Conservation (phyloP, 2,888 invertebrate species). For the Chymomyza amoena region DNA sequence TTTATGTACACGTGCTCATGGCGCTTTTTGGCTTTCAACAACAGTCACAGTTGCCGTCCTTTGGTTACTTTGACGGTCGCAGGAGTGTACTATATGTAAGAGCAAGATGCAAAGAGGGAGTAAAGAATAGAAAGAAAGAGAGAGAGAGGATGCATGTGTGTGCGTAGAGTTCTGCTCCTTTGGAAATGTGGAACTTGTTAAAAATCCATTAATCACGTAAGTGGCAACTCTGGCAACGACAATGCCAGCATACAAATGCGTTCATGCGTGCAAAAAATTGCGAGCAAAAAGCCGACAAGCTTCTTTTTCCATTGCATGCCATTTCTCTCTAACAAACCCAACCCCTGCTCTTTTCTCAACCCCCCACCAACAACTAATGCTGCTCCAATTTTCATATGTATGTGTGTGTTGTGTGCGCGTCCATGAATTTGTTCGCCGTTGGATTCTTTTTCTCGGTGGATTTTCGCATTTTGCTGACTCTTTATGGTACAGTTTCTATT, state of each 20-base stretch:
- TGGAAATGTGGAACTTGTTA: constrained; percentile 69
- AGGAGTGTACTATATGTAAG: background rate
- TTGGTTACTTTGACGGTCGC: constrained; percentile 63
- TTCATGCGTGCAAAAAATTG: constrained; percentile 64
- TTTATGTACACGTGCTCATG: constrained; percentile 26
- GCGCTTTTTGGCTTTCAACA: constrained; percentile 59
- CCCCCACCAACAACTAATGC: constrained; percentile 20
- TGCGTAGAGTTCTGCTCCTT: constrained; percentile 29
- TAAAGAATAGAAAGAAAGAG: too few relatives aligned
- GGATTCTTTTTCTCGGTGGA: constrained; percentile 47
- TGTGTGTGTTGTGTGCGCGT: constrained; percentile 22
- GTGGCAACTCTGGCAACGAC: constrained; percentile 69
- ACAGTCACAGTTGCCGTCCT: constrained; percentile 50
- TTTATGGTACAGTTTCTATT: constrained; percentile 43
- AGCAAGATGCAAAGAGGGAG: background rate
- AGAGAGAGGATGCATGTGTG: constrained; percentile 42
- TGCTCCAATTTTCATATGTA: constrained; percentile 28
- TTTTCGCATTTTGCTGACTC: constrained; percentile 67
- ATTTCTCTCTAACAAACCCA: background rate
- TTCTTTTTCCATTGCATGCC: background rate
- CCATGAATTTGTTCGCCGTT: constrained; percentile 58
- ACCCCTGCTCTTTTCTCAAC: too few relatives aligned
- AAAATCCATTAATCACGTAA: constrained; percentile 76
- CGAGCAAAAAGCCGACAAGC: constrained; percentile 59
- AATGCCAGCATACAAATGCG: constrained; percentile 73